Evolutionary conservation across 2,797 vertebrate genomes (phyloP).

Genomic region (Onychomys arenicola): DNA sequence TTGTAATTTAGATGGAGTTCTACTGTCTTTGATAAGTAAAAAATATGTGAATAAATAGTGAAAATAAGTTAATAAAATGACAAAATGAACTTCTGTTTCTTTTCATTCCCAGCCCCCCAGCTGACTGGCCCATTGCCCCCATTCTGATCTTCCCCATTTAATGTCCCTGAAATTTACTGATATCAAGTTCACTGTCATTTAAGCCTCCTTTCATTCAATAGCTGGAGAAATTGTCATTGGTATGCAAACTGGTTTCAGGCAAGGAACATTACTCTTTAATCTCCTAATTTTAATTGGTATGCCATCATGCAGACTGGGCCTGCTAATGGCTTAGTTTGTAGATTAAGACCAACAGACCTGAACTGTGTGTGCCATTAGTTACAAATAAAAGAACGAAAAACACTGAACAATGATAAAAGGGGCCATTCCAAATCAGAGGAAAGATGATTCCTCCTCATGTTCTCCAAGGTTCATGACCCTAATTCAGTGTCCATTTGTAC

Average conservation of each 20-base stretch:
- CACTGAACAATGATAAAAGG: slow-evolving; percentile 82
- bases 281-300: slow-evolving; percentile 87
- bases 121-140: slow-evolving; percentile 12
- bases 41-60: slow-evolving; percentile 27
- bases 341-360: slow-evolving; percentile 85
- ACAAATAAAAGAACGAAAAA: slow-evolving; percentile 84
- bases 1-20: slow-evolving; percentile 45
- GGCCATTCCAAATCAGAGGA: slow-evolving; percentile 78
- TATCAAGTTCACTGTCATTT: slow-evolving; percentile 75
- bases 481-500: slow-evolving; percentile 80
- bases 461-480: slow-evolving; percentile 76
- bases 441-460: slow-evolving; percentile 74
- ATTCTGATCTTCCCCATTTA: slow-evolving; percentile 35
- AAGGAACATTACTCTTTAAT: slow-evolving; percentile 86
- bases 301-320: slow-evolving; percentile 76
- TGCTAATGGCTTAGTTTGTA: slow-evolving; percentile 85
- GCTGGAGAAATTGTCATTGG: slow-evolving; percentile 83
- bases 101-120: slow-evolving; percentile 18
- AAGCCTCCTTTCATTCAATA: slow-evolving; percentile 81
- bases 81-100: not conserved
- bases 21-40: slow-evolving; percentile 50
- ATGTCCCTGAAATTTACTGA: slow-evolving; percentile 78
- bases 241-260: slow-evolving; percentile 81
- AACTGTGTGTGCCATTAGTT: slow-evolving; percentile 82
- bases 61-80: not conserved